Base-by-base conservation (phyloP, 30 jellyfish, hydroid and myxozoan genomes). In the Cassiopea xamachana region DNA sequence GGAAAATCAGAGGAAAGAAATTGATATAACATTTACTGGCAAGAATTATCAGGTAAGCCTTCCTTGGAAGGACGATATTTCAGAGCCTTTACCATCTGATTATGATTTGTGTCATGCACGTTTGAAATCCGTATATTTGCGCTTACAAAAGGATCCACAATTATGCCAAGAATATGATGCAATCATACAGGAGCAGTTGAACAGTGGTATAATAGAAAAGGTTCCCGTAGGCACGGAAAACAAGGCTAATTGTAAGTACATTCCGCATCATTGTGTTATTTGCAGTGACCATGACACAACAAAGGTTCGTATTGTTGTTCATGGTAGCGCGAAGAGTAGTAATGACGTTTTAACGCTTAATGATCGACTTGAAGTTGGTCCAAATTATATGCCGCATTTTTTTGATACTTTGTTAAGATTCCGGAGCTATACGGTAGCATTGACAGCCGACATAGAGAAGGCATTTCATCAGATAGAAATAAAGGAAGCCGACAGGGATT, bases 41-140 rank as follows among this genome's bases (percentile, higher is more conserved):
- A 69, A 59, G 47, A 79, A 84, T 27, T 87, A 87, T 75, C 79
- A 59, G 84, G 95, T 88, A 80, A 88, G 95, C 77, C 81, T 88
- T 46, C 91, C 95, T 69, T 76, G 84, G 83, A 62, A 67, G 62
- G 68, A 50, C 59, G 55, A 88, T 78, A 73, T 73, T 86, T 73
- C 93, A 69, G 88, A 60, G 3, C 61, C 87, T 43, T 80, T 88
- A 76, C 78, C 84, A 16, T 61, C 95, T 13, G 91, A 80, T 80
- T 80, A 48, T 80, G 88, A 80, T 3, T 39, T 39, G 60, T 80
- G 88, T 62, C 1, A 46, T 19, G 48, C n/a, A 16, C 55, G 77
- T n/a, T 80, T 80, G 61, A 39, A 58, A 62, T 58, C 75, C n/a
- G 49, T 80, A 62, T 48, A 7, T 2, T 39, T 46, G n/a, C 77